Evolutionary conservation across 2,888 invertebrate species (phyloP), one percentile per base, ranked within the genome.

Genomic region (Alcis repandata): DNA sequence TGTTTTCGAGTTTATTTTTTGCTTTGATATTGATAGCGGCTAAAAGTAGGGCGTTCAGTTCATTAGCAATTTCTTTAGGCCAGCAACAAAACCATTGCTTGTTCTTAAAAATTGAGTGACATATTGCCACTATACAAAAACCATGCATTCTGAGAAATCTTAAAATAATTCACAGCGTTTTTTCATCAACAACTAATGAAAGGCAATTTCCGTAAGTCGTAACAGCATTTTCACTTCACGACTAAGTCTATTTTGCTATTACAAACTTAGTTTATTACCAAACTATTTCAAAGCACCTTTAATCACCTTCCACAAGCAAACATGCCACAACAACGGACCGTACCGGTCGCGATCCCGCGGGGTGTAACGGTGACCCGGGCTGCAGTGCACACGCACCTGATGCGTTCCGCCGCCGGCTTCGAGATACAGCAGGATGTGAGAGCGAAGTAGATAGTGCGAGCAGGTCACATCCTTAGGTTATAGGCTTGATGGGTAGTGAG

Each of bases 291-390:
- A 6, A 48, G 27, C 27, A 53, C 19, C 15, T 53, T 15, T 33
- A 38, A 38, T 38, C 17, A 54, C 17, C n/a, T 59, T 1, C 27
- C 13, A 41, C 48, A 45, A 59, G 17, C 10, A 40, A 38, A 61
- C 7, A 52, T 58, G 27, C 43, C 15, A 19, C 53, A 36, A 7
- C 60, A 72, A 72, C 75, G 75, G 77, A 79, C 74, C 77, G 76
- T 78, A 78, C 77, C 72, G 77, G 79, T 76, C 72, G 63, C 79
- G 83, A 79, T 82, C 76, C 90, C 84, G 77, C 78, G 66, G 85
- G 89, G 83, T 72, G 78, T 88, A 89, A 88, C 89, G 86, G 90
- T 84, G 82, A 80, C 70, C 67, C 73, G 6, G 27, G 27, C 27
- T 27, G 27, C 27, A 27, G 79, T 79, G 57, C 56, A 40, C 15